A percentile compares a stretch with the other conserved stretches of the same genome.
Evolutionary conservation across 2,113 vertebrate genomes (phyloP).

Genomic region (Hydrolagus affinis): DNA sequence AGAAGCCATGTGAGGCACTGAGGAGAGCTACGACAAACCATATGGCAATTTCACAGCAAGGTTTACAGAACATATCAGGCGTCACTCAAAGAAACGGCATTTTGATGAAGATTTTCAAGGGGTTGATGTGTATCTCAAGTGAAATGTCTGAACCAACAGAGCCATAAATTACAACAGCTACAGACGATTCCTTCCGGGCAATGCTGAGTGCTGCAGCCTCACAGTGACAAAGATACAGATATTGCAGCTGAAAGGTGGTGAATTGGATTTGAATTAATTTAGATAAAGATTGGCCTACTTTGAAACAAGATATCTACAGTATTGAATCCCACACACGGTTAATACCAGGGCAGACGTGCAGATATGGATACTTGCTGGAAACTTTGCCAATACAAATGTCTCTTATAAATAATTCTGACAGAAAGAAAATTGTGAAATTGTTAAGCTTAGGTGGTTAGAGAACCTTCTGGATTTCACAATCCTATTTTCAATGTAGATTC

Average conservation of each 20-base stretch:
- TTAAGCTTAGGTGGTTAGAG: constrained; percentile 29
- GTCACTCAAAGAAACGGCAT: background rate
- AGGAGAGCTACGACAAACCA: fast-evolving
- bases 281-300: background rate
- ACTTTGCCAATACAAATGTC: constrained; percentile 34
- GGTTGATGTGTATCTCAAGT: background rate
- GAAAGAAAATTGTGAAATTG: constrained; percentile 18
- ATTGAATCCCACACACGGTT: constrained; percentile 30
- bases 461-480: background rate
- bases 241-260: constrained; percentile 18
- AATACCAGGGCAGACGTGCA: constrained; percentile 14
- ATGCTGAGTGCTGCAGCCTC: background rate
- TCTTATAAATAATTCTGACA: constrained; percentile 35
- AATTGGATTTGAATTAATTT: constrained; percentile 36
- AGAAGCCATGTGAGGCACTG: background rate
- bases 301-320: background rate
- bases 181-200: constrained; percentile 27
- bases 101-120: background rate
- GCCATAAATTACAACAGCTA: constrained; percentile 30
- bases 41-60: background rate
- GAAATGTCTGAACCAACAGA: background rate
- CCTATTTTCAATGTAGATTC: background rate
- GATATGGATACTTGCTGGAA: background rate
- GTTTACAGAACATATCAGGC: constrained; percentile 10
- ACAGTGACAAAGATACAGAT: constrained; percentile 10